Evolutionary conservation across 2,888 invertebrate species (phyloP).

Genomic region (Autographa pulchrina): DNA sequence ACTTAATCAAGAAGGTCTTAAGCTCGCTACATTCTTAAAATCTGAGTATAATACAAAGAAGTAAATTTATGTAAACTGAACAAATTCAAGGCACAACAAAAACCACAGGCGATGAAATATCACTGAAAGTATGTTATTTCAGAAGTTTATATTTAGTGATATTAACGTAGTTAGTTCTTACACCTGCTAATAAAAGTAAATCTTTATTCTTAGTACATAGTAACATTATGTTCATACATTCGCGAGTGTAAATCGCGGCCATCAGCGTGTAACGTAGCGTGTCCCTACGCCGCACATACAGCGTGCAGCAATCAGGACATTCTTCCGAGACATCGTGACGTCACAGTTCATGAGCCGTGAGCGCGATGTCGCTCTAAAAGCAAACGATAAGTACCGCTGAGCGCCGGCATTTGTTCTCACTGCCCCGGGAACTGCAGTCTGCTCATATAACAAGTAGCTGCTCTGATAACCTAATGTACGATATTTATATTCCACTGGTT

Average conservation of each 20-base stretch:
- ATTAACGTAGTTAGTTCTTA: too few species aligned
- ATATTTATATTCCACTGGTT: background rate
- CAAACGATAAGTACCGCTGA: constrained; percentile 42
- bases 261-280: constrained; percentile 1
- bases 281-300: background rate
- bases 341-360: background rate
- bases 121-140: too few species aligned
- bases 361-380: constrained; percentile 27
- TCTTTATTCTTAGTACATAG: background rate
- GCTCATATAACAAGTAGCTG: constrained; percentile 10
- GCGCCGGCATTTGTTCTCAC: constrained; percentile 33
- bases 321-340: background rate
- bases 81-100: too few species aligned
- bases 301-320: background rate
- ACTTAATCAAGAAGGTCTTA: too few species aligned
- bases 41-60: too few species aligned
- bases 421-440: constrained; percentile 13
- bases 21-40: too few species aligned
- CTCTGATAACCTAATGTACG: background rate
- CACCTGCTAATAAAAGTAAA: too few species aligned
- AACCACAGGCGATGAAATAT: too few species aligned
- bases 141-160: too few species aligned
- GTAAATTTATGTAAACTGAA: too few species aligned
- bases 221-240: background rate
- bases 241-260: background rate